Percentiles rank a stretch among this genome's conserved stretches.
Conservation (phyloP, 2,888 invertebrate genomes). For the Platynereis dumerilii region DNA sequence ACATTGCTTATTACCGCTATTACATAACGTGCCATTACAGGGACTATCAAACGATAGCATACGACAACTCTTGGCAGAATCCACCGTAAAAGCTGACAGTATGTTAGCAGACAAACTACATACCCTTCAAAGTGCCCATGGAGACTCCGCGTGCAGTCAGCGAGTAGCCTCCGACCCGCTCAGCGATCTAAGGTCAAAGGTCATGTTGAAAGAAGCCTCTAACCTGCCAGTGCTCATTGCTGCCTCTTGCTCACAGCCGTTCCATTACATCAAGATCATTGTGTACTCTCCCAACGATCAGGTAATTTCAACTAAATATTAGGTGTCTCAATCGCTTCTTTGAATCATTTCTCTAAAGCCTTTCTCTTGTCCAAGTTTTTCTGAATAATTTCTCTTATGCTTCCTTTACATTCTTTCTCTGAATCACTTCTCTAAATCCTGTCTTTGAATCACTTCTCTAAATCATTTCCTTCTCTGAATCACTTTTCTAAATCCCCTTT, state of each 20-base stretch:
- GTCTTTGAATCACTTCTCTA: too few species aligned
- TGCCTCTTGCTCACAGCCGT: constrained; percentile 52
- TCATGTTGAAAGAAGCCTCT: not conserved
- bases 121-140: not conserved
- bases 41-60: constrained; percentile 8
- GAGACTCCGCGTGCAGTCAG: constrained; percentile 11
- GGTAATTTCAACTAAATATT: too few species aligned
- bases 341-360: too few species aligned
- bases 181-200: not conserved
- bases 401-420: too few species aligned
- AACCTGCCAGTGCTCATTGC: constrained; percentile 46
- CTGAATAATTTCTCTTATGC: too few species aligned
- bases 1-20: constrained; percentile 30
- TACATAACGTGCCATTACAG: constrained; percentile 19
- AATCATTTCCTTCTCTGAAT: too few species aligned
- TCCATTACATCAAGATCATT: constrained; percentile 55
- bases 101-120: not conserved
- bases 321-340: too few species aligned
- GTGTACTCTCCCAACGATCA: constrained; percentile 38
- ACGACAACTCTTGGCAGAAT: constrained; percentile 3
- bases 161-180: not conserved
- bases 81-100: constrained; percentile 7
- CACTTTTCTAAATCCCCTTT: too few species aligned
- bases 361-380: too few species aligned
- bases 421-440: too few species aligned